Evolutionary conservation across 1,140 invertebrate genomes (phyloP), one percentile per base, ranked within the genome.

Genomic region (Drosophila pectinifera): DNA sequence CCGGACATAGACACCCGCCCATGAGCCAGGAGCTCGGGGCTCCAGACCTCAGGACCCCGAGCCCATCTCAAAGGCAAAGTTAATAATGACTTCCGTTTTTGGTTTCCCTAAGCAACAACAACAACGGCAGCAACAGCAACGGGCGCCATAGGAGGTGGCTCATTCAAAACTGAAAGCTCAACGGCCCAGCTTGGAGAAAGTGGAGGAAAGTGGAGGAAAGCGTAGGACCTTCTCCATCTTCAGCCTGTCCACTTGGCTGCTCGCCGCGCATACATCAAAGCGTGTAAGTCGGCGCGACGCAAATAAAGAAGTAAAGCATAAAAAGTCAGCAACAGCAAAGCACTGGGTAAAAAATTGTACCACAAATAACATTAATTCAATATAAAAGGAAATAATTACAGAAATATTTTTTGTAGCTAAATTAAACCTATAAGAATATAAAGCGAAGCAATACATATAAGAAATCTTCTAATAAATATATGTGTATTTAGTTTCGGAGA

Each of bases 21-120:
- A 58, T 62, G 59, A 39, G 54, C 36, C 54, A 42, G 54, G 43
- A 48, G 39, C 58, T 28, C 41, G 57, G 57, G 36, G n/a, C 24
- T 58, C 57, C 48, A 42, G 42, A 51, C 18, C 13, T 13, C 20
- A 42, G 24, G 53, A 41, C 58, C 46, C 61, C 51, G 7, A 26
- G 43, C 56, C 74, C 58, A 56, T 69, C 69, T 83, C 84, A 89
- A 89, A 89, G 84, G 73, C 84, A 89, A 89, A 89, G 84, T 89
- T 89, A 89, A 89, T 89, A 89, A 89, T 89, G 84, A 89, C 84
- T 89, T 89, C 84, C 84, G 84, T 70, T 89, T 88, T 89, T 67
- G 84, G 84, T 89, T 89, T 84, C 84, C 84, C 84, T 69, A 84
- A 80, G 80, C 84, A 89, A 89, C 84, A 86, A 73, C 69, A 74